These are phyloP conservation scores for Hipparchia sbordonii DNA, from an alignment of 2,888 invertebrate species.

Conservation along the genomic window DNA sequence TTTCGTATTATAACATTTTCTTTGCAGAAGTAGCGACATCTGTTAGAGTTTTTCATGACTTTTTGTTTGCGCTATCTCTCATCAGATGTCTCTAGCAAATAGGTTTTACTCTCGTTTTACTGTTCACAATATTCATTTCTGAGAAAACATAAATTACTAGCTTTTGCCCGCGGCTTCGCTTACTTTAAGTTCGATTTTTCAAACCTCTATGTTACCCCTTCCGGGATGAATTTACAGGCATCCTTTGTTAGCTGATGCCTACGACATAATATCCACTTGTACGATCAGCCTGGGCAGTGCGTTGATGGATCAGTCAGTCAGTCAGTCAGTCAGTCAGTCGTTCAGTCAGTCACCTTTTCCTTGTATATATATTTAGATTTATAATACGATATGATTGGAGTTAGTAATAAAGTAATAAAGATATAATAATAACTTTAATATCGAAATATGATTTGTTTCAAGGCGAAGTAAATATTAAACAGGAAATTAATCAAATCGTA, in stretches of 20 bases:
- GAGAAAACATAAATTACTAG: background rate
- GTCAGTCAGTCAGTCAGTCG: too few relatives aligned
- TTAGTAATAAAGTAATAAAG: background rate
- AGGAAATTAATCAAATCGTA: background rate
- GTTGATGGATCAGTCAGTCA: too few relatives aligned
- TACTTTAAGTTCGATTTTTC: too few relatives aligned
- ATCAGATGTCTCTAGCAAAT: conserved; percentile 2
- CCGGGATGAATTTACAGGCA: too few relatives aligned
- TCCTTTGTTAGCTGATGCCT: too few relatives aligned
- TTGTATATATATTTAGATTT: too few relatives aligned
- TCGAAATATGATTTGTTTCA: background rate
- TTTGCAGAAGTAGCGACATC: conserved; percentile 21
- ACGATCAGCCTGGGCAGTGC: too few relatives aligned
- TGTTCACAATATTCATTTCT: background rate
- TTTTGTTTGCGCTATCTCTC: background rate
- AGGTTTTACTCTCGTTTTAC: too few relatives aligned
- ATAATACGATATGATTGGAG: background rate
- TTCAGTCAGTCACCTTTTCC: too few relatives aligned
- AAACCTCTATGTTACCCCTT: too few relatives aligned
- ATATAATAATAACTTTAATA: background rate
- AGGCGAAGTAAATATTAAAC: background rate
- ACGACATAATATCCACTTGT: too few relatives aligned
- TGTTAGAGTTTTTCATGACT: conserved; percentile 11
- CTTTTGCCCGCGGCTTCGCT: too few relatives aligned
- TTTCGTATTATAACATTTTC: background rate